Base-by-base conservation (phyloP, 92 coral and sea anemone species). In the Zoanthus gigantus region DNA sequence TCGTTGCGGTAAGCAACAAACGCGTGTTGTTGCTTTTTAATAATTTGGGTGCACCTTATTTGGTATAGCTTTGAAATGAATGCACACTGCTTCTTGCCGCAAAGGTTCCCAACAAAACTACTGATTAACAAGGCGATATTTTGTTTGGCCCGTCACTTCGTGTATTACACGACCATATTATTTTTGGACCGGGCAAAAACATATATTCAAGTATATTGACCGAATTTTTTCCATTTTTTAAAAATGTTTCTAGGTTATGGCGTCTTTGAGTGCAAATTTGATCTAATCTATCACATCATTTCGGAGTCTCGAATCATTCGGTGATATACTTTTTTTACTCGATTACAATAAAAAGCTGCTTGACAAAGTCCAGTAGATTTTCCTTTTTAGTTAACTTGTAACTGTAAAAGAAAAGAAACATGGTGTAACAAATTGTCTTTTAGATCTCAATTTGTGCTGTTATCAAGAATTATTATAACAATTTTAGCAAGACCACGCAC, bases 21-120 rank as follows among this genome's bases (percentile, higher is more conserved):
- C 71, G 56, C 83, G 34, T 78, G 71, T 46, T 80, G 16, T 45
- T 29, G 57, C 6, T 81, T 47, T 45, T 18, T 23, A 81, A 81
- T 65, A 47, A 67, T 81, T 67, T 50, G 46, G 61, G n/a, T 5
- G 31, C 72, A 65, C 54, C 37, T 44, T 46, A 30, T 29, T 37
- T 81, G 42, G 66, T 32, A n/a, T 14, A 14, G 67, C 44, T 30
- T 2, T 54, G 47, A 77, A 77, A 77, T 30, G 44, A 77, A 77
- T 29, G 15, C 32, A 13, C 13, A 47, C 15, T 23, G 10, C 48
- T 23, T 13, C 16, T 10, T 54, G 13, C 66, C 68, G 29, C 82
- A 31, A 77, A 56, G 28, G 46, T n/a, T 77, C 16, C 52, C 68
- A 76, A 76, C 63, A 52, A 18, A 72, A 28, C 9, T 32, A 53